Conservation (phyloP, 2,888 invertebrate genomes). For the Tinea semifulvella region DNA sequence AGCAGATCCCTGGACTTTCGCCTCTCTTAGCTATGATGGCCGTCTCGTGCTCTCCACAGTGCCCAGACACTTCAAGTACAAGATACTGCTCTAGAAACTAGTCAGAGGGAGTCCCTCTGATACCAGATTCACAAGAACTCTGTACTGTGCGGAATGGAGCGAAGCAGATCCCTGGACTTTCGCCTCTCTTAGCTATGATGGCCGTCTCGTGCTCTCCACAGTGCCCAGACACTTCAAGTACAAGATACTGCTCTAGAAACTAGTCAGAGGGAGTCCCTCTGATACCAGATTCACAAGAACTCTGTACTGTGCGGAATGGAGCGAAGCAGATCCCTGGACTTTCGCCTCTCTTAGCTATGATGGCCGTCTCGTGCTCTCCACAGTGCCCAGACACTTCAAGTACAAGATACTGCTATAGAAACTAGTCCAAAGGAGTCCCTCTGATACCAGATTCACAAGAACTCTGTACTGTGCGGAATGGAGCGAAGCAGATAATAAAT, state of each 20-base stretch:
- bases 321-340: conserved; percentile 96
- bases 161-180: conserved; percentile 98
- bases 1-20: conserved; percentile 98
- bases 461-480: too few relatives aligned
- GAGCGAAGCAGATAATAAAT: too few relatives aligned
- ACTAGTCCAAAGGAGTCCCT: too few relatives aligned
- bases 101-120: too few relatives aligned
- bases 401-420: conserved; percentile 90
- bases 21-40: conserved; percentile 98
- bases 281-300: too few relatives aligned
- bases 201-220: conserved; percentile 89
- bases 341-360: conserved; percentile 99
- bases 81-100: conserved; percentile 87
- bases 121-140: too few relatives aligned
- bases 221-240: conserved; percentile 96
- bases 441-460: too few relatives aligned
- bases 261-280: too few relatives aligned
- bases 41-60: conserved; percentile 92
- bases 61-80: conserved; percentile 93
- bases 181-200: conserved; percentile 98
- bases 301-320: conserved; percentile 99
- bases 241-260: conserved; percentile 80
- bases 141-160: conserved; percentile 98
- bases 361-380: conserved; percentile 91
- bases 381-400: conserved; percentile 93